phyloP scores from a whole-genome alignment of 2,113 vertebrate genomes.

The Sardina pilchardus region DNA sequence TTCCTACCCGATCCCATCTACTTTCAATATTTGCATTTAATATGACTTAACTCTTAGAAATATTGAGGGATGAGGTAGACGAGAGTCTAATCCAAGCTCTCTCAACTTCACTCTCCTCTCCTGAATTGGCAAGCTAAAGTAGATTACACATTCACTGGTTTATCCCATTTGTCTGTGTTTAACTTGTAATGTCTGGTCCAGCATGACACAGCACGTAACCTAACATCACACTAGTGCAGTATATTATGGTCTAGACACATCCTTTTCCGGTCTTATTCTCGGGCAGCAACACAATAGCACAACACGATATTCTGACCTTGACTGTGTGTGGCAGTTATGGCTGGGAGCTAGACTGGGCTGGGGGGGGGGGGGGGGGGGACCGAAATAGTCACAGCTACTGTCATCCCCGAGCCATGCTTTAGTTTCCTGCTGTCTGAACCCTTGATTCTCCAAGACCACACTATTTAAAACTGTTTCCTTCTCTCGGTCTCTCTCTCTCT shows the following conservation, averaged over 20 bases:
- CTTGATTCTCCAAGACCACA: neutral
- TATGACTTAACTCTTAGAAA: neutral
- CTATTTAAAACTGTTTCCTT: neutral
- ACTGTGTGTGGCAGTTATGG: neutral
- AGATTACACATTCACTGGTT: neutral
- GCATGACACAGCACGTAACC: constrained; percentile 5
- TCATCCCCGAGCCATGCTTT: neutral
- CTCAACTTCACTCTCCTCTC: neutral
- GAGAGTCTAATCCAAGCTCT: neutral
- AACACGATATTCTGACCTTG: constrained; percentile 15
- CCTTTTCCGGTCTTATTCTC: neutral
- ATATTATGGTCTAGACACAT: constrained; percentile 3
- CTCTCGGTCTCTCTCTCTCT: neutral
- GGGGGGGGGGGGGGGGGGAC: neutral
- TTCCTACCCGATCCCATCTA: neutral
- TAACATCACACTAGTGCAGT: neutral
- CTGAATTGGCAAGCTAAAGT: neutral
- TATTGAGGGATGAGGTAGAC: neutral
- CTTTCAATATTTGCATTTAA: neutral
- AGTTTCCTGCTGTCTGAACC: neutral
- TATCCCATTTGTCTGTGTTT: neutral
- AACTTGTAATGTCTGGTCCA: neutral
- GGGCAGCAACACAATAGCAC: neutral
- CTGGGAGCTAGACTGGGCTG: neutral
- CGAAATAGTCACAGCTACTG: neutral